These are phyloP conservation scores for Drosophila pallidifrons DNA, from an alignment of 1,140 invertebrate species.

Conservation along the genomic window DNA sequence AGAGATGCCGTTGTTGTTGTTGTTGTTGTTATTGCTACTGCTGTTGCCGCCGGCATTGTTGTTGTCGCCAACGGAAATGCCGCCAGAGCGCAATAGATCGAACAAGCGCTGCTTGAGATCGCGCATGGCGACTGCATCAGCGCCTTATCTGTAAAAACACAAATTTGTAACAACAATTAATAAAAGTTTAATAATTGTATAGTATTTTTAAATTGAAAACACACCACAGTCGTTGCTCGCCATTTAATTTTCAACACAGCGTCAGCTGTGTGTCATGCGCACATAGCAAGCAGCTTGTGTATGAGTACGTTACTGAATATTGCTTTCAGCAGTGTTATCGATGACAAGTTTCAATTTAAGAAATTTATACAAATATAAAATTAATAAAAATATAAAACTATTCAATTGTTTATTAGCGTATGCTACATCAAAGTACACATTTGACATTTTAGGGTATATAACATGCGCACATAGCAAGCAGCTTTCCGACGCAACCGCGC, in stretches of 20 bases:
- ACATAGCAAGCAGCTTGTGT: slow-evolving; percentile 14
- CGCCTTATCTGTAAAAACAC: slow-evolving; percentile 13
- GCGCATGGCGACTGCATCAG: slow-evolving; percentile 65
- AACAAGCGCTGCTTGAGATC: slow-evolving; percentile 82
- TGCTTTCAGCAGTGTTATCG: background rate
- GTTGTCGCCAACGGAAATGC: slow-evolving; percentile 58
- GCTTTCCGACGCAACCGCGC: background rate
- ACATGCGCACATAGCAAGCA: too few species aligned
- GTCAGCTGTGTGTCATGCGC: background rate
- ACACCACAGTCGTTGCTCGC: background rate
- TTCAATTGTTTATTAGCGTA: background rate
- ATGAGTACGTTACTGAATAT: background rate
- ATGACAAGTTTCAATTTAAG: background rate
- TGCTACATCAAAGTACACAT: too few species aligned
- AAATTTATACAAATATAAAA: background rate
- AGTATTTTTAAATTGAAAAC: background rate
- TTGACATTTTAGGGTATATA: too few species aligned
- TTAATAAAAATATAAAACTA: background rate
- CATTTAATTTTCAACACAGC: background rate
- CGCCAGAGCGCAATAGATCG: slow-evolving; percentile 75
- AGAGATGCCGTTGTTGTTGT: slow-evolving; percentile 21
- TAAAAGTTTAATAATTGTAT: background rate
- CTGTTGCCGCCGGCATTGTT: slow-evolving; percentile 28
- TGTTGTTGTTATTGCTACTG: slow-evolving; percentile 13
- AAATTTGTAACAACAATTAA: background rate